phyloP scores from a whole-genome alignment of 2,113 vertebrate genomes.

The Azemiops feae region DNA sequence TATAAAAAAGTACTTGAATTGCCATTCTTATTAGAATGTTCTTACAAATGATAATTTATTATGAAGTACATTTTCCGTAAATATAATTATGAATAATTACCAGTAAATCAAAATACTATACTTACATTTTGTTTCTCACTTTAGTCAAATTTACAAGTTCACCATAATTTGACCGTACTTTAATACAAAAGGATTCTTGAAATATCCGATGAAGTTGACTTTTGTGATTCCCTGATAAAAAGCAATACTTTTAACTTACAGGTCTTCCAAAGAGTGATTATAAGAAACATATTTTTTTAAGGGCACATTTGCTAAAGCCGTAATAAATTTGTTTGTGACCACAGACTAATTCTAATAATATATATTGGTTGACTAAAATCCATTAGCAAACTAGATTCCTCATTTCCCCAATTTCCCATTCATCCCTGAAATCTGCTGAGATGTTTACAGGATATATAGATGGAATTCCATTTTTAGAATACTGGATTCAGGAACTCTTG shows the following conservation, averaged over 20 bases:
- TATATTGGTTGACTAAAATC: background rate
- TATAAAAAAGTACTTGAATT: background rate
- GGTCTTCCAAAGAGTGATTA: background rate
- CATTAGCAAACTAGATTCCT: background rate
- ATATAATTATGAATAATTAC: accelerated
- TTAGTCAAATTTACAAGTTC: conserved; percentile 23
- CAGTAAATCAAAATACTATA: conserved; percentile 9
- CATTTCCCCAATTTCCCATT: background rate
- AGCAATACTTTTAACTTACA: background rate
- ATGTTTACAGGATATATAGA: background rate
- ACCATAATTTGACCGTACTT: conserved; percentile 26
- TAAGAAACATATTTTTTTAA: background rate
- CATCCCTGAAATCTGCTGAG: background rate
- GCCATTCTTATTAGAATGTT: accelerated
- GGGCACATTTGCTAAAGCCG: background rate
- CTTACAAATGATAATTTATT: background rate
- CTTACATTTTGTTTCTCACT: conserved; percentile 60
- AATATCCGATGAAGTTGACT: conserved; percentile 43
- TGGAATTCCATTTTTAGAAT: background rate
- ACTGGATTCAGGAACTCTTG: background rate
- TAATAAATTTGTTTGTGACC: background rate
- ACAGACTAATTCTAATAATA: background rate
- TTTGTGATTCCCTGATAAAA: conserved; percentile 37
- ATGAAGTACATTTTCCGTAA: background rate
- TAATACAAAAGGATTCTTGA: conserved; percentile 8